Base-by-base conservation (phyloP, 1,140 invertebrate genomes). In the Galleria mellonella region DNA sequence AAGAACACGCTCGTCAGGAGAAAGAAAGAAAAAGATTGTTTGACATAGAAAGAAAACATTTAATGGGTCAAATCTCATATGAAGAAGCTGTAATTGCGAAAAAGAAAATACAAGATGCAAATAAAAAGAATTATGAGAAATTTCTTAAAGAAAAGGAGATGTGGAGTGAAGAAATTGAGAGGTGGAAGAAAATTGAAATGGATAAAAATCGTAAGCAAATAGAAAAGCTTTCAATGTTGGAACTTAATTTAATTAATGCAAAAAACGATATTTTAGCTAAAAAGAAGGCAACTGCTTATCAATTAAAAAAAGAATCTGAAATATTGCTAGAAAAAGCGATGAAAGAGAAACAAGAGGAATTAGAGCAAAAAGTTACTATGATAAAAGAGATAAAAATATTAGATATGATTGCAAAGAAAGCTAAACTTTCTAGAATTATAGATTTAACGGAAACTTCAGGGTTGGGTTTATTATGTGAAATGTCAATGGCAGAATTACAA, bases 341-440 rank as follows among this genome's bases (percentile, higher is more conserved):
- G 39, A 65, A 76, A 66, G 56, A 72, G 44, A 83, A 85, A 61
- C 70, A 87, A 49, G 68, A 86, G 55, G 87, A 89, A 56, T 60
- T 89, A 28, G 72, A 81, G 17, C 61, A 63, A 8, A 85, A 75
- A 70, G 74, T 87, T 23, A 72, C 83, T 45, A 66, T 89, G 50
- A 89, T 90, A 43, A 85, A 87, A 59, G 86, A 90, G 73, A 82
- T 90, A 6, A 88, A 87, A 71, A 73, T 87, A n/a, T 47, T 89
- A 29, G 60, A 87, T 36, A 66, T 73, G 42, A 73, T 86, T 17
- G 73, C 82, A 10, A 83, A 69, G 43, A 75, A 71, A 48, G 62
- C 76, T 10, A 82, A 56, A 62, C 44, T 72, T 17, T 70, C 76
- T 8, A 86, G 86, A 74, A 77, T 88, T 36, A 86, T 89, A 47